These are phyloP conservation scores for Addax nasomaculatus DNA, from an alignment of 2,113 vertebrate species.

Conservation along the genomic window DNA sequence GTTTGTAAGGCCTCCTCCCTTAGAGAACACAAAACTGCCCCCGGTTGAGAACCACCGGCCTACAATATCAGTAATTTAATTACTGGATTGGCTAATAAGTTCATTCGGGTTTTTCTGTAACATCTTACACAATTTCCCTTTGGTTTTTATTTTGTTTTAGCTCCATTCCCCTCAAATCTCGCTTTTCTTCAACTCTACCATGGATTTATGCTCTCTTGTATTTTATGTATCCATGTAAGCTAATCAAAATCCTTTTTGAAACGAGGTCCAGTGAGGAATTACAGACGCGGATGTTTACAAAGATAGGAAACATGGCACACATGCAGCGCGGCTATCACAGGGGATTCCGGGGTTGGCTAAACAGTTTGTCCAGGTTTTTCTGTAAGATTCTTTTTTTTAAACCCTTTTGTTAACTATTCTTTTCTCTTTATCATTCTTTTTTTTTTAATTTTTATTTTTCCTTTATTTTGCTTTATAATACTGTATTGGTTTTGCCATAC, in stretches of 20 bases:
- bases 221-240: neutral
- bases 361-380: neutral
- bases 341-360: neutral
- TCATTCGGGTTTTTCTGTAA: neutral
- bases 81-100: neutral
- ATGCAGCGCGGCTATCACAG: neutral
- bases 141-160: neutral
- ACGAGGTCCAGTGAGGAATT: neutral
- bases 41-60: neutral
- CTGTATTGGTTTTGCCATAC: too few relatives aligned
- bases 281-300: neutral
- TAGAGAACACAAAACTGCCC: neutral
- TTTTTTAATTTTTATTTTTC: too few relatives aligned
- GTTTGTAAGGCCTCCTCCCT: neutral
- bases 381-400: neutral
- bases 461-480: too few relatives aligned
- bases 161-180: neutral
- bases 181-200: neutral
- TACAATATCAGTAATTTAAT: neutral
- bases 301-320: neutral
- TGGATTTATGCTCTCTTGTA: neutral
- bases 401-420: neutral
- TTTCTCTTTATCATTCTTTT: neutral
- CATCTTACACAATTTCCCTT: neutral
- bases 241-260: neutral